A percentile compares a stretch with the other conserved stretches of the same genome.
These are phyloP conservation scores for Ceryle rudis DNA, from an alignment of 2,797 vertebrate genomes.

Conservation along the genomic window DNA sequence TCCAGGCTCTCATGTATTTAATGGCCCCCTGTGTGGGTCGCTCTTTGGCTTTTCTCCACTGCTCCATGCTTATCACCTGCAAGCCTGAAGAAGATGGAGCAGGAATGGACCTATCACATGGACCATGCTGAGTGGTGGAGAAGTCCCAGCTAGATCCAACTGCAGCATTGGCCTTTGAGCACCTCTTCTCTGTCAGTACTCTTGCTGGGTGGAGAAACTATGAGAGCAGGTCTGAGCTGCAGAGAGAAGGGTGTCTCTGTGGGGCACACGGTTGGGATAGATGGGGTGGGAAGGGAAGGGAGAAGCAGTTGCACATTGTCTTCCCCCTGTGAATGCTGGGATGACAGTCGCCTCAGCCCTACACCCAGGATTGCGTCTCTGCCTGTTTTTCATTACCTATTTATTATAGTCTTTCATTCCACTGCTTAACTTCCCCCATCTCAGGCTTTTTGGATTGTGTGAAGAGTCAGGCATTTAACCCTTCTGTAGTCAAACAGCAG, in stretches of 20 bases:
- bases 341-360: neutral
- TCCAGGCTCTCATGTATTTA: slow-evolving; percentile 54
- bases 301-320: neutral
- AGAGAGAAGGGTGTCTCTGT: neutral
- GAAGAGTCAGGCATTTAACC: neutral
- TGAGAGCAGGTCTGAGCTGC: slow-evolving; percentile 21
- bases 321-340: neutral
- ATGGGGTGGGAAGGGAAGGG: neutral
- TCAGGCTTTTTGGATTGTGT: neutral
- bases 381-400: neutral
- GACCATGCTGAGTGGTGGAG: neutral
- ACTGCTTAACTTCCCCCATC: neutral
- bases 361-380: neutral
- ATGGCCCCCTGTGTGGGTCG: slow-evolving; percentile 30
- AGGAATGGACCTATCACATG: neutral
- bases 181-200: neutral
- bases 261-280: neutral
- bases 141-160: neutral
- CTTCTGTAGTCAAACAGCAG: neutral
- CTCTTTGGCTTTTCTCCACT: slow-evolving; percentile 14
- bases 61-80: neutral
- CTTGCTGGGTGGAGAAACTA: neutral
- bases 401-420: neutral
- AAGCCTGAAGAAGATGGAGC: slow-evolving; percentile 35
- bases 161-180: neutral